Conservation (phyloP, 2,797 vertebrate species). For the Macroramphosus scolopax region DNA sequence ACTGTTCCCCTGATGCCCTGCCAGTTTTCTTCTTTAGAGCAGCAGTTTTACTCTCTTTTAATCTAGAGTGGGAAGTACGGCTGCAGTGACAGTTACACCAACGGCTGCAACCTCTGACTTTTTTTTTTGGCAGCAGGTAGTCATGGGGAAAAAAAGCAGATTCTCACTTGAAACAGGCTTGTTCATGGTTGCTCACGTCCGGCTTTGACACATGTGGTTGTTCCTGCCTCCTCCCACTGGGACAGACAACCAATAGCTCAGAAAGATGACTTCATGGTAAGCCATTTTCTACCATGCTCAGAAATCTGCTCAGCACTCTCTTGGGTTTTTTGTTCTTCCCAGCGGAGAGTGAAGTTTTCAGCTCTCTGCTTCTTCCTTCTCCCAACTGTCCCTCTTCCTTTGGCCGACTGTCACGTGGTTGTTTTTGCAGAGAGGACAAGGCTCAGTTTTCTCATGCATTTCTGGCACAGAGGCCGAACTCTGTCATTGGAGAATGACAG, state of each 20-base stretch:
- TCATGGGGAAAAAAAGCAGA: conserved; percentile 22
- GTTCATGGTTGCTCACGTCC: conserved; percentile 57
- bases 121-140: conserved; percentile 11
- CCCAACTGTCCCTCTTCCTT: conserved; percentile 10
- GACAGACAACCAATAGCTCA: conserved; percentile 22
- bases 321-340: conserved; percentile 29
- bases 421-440: conserved; percentile 32
- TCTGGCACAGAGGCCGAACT: conserved; percentile 28
- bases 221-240: conserved; percentile 25
- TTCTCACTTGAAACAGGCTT: conserved; percentile 25
- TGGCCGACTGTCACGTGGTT: conserved; percentile 18
- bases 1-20: conserved; percentile 1
- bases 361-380: conserved; percentile 24
- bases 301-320: conserved; percentile 34
- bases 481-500: conserved; percentile 38
- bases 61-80: conserved; percentile 18
- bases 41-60: conserved; percentile 21
- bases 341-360: conserved; percentile 38
- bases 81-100: background rate
- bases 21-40: conserved; percentile 9
- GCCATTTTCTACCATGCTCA: conserved; percentile 22
- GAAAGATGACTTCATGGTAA: conserved; percentile 23
- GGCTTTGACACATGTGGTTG: conserved; percentile 28
- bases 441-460: conserved; percentile 49
- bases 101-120: conserved; percentile 1